A percentile compares a stretch with the other conserved stretches of the same genome.
Conservation (phyloP, 2,113 vertebrate species). For the Eclectus roratus region DNA sequence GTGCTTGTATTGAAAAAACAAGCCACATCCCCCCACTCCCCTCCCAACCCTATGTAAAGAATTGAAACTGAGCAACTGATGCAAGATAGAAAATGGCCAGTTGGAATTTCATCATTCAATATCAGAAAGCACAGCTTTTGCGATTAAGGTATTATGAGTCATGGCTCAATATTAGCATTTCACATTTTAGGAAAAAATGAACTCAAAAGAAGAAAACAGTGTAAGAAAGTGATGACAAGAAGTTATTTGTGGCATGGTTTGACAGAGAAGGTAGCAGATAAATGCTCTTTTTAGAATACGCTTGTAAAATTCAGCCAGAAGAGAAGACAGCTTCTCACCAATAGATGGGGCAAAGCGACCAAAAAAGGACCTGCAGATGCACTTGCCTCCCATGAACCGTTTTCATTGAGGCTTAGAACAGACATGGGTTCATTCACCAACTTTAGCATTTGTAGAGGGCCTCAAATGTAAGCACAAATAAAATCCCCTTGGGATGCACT, state of each 20-base stretch:
- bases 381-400: neutral
- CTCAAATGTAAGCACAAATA: neutral
- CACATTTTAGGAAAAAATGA: neutral
- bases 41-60: neutral
- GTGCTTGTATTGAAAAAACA: neutral
- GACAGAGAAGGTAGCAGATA: neutral
- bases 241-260: neutral
- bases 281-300: accelerated
- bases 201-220: neutral
- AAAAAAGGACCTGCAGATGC: neutral
- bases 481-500: neutral
- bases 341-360: slow-evolving; percentile 18
- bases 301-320: neutral
- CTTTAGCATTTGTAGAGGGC: neutral
- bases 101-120: neutral
- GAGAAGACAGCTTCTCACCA: neutral
- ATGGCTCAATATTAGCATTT: neutral
- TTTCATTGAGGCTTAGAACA: neutral
- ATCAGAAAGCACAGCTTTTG: neutral
- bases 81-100: neutral
- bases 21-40: accelerated
- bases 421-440: neutral
- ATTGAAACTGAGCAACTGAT: neutral
- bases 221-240: neutral
- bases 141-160: neutral